Conservation (phyloP, 2,888 invertebrate species). For the Emmelina monodactyla region DNA sequence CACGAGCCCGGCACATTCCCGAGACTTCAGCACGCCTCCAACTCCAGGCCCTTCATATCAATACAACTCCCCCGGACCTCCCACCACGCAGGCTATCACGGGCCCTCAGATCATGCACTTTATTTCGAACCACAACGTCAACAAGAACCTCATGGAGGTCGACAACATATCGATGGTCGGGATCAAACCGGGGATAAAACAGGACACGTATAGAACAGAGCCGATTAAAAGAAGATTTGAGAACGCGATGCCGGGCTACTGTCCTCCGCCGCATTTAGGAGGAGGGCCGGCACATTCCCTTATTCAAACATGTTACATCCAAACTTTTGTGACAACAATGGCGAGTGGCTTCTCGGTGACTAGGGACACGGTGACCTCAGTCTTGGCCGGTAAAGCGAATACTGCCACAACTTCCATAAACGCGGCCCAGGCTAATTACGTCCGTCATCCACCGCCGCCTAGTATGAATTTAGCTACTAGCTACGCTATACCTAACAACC, state of each 20-base stretch:
- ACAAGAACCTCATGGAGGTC: conserved; percentile 59
- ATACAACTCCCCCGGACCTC: conserved; percentile 49
- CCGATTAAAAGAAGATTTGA: conserved; percentile 31
- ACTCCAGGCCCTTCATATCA: conserved; percentile 39
- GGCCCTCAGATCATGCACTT: conserved; percentile 60
- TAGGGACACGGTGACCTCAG: conserved; percentile 83
- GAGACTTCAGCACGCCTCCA: conserved; percentile 44
- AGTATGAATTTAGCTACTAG: conserved; percentile 49
- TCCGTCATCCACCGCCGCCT: conserved; percentile 46
- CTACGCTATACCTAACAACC: conserved; percentile 55
- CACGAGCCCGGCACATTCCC: conserved; percentile 60
- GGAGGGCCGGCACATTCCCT: conserved; percentile 52
- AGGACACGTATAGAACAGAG: conserved; percentile 35
- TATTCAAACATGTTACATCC: conserved; percentile 50
- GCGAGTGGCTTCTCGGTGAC: conserved; percentile 80
- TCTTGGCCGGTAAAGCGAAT: conserved; percentile 77
- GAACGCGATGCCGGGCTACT: conserved; percentile 54
- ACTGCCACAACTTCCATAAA: conserved; percentile 80
- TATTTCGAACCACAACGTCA: conserved; percentile 58
- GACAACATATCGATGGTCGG: conserved; percentile 62
- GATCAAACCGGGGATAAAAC: conserved; percentile 41
- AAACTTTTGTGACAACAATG: conserved; percentile 54
- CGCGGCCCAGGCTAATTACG: conserved; percentile 59
- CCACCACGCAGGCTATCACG: conserved; percentile 32
- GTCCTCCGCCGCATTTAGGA: conserved; percentile 55